Conservation (phyloP, 2,113 vertebrate genomes). For the Entomyzon cyanotis region DNA sequence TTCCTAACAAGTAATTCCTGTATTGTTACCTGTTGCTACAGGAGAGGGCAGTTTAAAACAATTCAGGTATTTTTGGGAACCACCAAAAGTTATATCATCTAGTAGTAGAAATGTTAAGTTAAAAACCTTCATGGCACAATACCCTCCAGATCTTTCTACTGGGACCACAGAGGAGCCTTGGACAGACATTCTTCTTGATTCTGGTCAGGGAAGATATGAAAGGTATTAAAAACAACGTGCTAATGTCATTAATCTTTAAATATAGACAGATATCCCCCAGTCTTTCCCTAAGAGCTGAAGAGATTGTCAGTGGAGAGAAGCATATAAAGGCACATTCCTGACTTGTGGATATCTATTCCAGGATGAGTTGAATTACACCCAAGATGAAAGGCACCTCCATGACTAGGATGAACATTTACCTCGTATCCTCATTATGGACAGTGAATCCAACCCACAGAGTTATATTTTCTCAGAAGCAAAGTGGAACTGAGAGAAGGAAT, state of each 20-base stretch:
- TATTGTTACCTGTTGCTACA: not conserved
- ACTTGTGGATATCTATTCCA: not conserved
- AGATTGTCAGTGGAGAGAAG: not conserved
- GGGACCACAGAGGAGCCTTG: not conserved
- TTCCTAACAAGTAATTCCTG: not conserved
- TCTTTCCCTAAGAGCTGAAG: not conserved
- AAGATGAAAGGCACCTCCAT: not conserved
- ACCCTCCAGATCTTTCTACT: not conserved
- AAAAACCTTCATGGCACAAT: not conserved
- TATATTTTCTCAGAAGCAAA: not conserved
- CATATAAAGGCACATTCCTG: not conserved
- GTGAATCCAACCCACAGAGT: fast-evolving
- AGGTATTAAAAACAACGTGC: not conserved
- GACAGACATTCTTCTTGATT: not conserved
- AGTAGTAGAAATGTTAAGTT: not conserved
- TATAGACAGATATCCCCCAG: not conserved
- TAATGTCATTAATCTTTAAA: not conserved
- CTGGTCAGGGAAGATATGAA: not conserved
- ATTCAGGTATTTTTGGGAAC: not conserved
- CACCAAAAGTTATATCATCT: not conserved
- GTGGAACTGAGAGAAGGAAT: not conserved
- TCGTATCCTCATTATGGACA: not conserved
- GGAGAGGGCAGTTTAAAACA: not conserved
- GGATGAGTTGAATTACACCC: not conserved
- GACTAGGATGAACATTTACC: not conserved